Evolutionary conservation across 2,797 vertebrate species (phyloP), one percentile per base, ranked within the genome.

Genomic region (Epinephelus awoara): DNA sequence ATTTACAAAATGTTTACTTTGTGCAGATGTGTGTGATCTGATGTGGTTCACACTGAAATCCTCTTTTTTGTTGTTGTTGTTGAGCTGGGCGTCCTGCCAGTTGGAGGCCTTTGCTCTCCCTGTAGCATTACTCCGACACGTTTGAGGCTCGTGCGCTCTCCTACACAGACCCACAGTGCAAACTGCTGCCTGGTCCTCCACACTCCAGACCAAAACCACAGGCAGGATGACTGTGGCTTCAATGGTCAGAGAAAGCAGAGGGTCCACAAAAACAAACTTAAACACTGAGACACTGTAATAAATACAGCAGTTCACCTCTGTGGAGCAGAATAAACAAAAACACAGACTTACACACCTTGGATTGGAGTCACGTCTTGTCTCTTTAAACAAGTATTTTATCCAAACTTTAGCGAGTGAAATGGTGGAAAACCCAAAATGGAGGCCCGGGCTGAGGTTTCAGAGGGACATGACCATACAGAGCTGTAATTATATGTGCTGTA

Each of bases 401-500:
- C 72, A 75, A 73, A 69, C 79, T 77, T 83, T 55, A 78, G 72
- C 2, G 21, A 83, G 68, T 74, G 79, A 88, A 86, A 90, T 93
- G 84, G 90, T 91, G 90, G 88, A 92, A 92, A 92, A 91, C 82
- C 89, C 92, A 91, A 93, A 91, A 90, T 91, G 90, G 93, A 92
- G 85, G 87, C 82, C 72, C 80, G 85, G 87, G 87, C 91, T 95
- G 94, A 94, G 94, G 94, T 95, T 95, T 93, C 66, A 85, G 78
- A 88, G 85, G 83, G 91, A 95, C 94, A 93, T 92, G 93, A 94
- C 94, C 93, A 87, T 90, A 92, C 91, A 79, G 85, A 6, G 81
- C 84, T 72, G 92, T 94, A 95, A 95, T 95, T 95, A 95, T 85
- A 95, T 74, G 83, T 90, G 85, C 85, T 54, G 86, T 94, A 94